Percentiles rank a stretch among this genome's conserved stretches.
Evolutionary conservation across 2,888 invertebrate species (phyloP).

Genomic region (Microctonus aethiopoides): DNA sequence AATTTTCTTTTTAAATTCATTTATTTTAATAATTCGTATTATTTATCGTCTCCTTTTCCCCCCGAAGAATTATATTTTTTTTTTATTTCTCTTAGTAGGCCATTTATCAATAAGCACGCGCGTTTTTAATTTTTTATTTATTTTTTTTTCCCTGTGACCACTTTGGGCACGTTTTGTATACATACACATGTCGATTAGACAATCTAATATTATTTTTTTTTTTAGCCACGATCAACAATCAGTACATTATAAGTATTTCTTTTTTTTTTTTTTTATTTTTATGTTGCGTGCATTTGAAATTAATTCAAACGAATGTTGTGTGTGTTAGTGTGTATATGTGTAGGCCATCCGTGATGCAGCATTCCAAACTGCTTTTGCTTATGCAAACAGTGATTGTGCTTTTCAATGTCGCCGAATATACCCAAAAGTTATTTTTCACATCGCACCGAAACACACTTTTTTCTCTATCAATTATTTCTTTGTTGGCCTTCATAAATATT

Average conservation of each 20-base stretch:
- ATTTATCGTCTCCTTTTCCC: background rate
- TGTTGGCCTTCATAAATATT: conserved; percentile 11
- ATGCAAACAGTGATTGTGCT: conserved; percentile 25
- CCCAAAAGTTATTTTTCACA: conserved; percentile 2
- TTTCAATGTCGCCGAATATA: background rate
- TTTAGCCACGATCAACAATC: conserved; percentile 56
- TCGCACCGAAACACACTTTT: conserved; percentile 3
- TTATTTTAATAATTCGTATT: conserved; percentile 11
- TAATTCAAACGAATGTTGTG: conserved; percentile 31
- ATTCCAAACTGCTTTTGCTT: conserved; percentile 31
- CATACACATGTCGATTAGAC: conserved; percentile 51
- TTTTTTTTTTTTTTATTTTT: no score
- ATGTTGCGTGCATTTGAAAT: conserved; percentile 35
- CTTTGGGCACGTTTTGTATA: conserved; percentile 52
- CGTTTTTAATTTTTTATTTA: conserved; percentile 28
- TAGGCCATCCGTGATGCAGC: conserved; percentile 38
- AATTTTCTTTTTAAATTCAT: background rate
- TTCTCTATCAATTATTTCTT: conserved; percentile 6
- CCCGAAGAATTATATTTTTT: conserved; percentile 14
- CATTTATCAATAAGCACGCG: conserved; percentile 41
- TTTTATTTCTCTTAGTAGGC: conserved; percentile 35
- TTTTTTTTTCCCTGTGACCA: conserved; percentile 36
- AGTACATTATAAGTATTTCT: conserved; percentile 51
- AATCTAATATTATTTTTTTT: conserved; percentile 50
- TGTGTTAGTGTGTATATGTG: conserved; percentile 6